Evolutionary conservation across 2,888 invertebrate species (phyloP).

Genomic region (Philereme vetulata): DNA sequence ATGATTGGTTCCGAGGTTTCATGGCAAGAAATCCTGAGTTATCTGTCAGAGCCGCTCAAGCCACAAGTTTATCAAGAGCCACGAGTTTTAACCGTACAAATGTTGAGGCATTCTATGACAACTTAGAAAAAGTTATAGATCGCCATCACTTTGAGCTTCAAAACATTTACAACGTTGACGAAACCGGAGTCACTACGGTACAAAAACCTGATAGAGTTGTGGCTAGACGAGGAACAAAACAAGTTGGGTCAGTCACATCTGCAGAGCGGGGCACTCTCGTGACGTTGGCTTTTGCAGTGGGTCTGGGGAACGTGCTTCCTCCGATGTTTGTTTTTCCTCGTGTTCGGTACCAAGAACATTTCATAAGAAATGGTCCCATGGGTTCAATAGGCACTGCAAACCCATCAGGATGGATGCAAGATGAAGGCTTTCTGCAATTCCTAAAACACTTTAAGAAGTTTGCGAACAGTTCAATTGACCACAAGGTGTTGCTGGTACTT

Average conservation of each 20-base stretch:
- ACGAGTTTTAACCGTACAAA: too few species aligned
- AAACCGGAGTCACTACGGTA: conserved; percentile 41
- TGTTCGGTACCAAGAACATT: conserved; percentile 39
- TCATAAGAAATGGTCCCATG: conserved; percentile 40
- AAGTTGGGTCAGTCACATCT: conserved; percentile 53
- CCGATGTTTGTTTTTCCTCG: conserved; percentile 47
- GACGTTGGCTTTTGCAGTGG: conserved; percentile 49
- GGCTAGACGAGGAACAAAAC: conserved; percentile 25
- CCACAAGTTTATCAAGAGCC: too few species aligned
- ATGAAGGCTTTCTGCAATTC: conserved; percentile 37
- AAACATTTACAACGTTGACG: conserved; percentile 21
- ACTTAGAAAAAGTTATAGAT: too few species aligned
- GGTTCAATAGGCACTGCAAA: conserved; percentile 42
- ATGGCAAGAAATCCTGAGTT: too few species aligned
- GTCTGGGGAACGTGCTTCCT: conserved; percentile 46
- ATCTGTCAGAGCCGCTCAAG: too few species aligned
- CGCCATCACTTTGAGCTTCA: too few species aligned
- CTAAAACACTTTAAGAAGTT: conserved; percentile 43
- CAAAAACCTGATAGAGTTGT: conserved; percentile 35
- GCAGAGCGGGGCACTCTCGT: conserved; percentile 53
- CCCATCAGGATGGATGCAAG: conserved; percentile 48
- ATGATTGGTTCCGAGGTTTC: too few species aligned
- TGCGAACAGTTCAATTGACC: conserved; percentile 25
- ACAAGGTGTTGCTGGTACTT: conserved; percentile 41
- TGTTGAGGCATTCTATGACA: too few species aligned